Conservation (phyloP, 2,113 vertebrate species). For the Mesitornis unicolor region DNA sequence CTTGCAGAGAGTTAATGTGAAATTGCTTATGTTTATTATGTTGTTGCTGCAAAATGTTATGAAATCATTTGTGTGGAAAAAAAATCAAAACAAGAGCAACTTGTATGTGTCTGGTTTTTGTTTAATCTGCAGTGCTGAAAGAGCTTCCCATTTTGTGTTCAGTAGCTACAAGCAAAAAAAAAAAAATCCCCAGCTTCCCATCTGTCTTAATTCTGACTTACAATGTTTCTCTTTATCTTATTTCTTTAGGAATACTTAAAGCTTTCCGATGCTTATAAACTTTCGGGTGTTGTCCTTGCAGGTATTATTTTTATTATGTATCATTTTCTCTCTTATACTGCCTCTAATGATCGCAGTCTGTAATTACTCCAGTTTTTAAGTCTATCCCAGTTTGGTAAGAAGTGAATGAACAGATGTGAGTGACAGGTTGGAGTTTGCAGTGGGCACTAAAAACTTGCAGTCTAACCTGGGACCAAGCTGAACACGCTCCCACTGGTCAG, state of each 20-base stretch:
- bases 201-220: neutral
- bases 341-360: neutral
- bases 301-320: slow-evolving; percentile 72
- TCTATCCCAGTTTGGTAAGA: neutral
- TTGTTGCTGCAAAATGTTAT: neutral
- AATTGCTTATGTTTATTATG: neutral
- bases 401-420: neutral
- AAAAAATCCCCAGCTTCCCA: neutral
- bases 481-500: neutral
- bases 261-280: slow-evolving; percentile 74
- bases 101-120: neutral
- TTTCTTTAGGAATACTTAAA: slow-evolving; percentile 83
- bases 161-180: neutral
- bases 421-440: neutral
- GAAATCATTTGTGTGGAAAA: neutral
- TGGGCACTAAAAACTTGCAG: neutral
- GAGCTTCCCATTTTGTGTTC: neutral
- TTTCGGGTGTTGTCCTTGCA: slow-evolving; percentile 83
- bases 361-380: neutral
- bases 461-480: neutral
- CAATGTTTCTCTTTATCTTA: neutral
- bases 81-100: neutral
- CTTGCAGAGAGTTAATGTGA: neutral
- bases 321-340: neutral
- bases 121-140: neutral